Base-by-base conservation (phyloP, 2,888 invertebrate species). In the Shargacucullia verbasci region DNA sequence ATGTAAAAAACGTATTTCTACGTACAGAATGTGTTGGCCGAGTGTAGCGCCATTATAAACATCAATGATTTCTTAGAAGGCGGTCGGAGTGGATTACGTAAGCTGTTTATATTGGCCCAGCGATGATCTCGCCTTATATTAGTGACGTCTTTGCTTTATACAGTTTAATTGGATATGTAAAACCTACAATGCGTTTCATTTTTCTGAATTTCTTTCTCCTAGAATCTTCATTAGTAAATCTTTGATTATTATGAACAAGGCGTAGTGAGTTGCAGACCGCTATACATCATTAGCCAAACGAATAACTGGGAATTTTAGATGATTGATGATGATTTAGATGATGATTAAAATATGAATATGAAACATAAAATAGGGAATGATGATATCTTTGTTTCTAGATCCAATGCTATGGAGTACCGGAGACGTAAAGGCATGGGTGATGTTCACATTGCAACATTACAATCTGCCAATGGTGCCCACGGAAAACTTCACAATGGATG, bases 381-480 rank as follows among this genome's bases (percentile, higher is more conserved):
- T 43, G 8, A n/a, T 40, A 20, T 27, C 2, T 49, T 44, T 73
- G 45, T 59, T 92, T 92, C 7, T 92, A 99, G 99, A 99, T 95
- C 98, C 99, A 68, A 95, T 96, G 84, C 95, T 96, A 79, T 99
- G 99, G 99, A 97, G 96, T 76, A 94, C 96, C 12, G 95, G 96
- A 59, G 97, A 99, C 85, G 98, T 98, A 44, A 96, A 97, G 71
- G 96, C 97, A 15, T 99, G 99, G 99, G 95, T 98, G 60, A 95
- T 97, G 86, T 98, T 97, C 96, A 98, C 98, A 76, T 95, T 97
- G 61, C 95, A 96, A 80, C 97, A 98, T 86, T 97, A 97, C 87
- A 95, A 96, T 75, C 90, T 97, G 70, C 96, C 97, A 11, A 95
- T 96, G 86, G 96, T 97, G 43, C 95, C 95, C 20, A 94, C 97